Base-by-base conservation (phyloP, 2,888 invertebrate genomes). In the Caenorhabditis becei region DNA sequence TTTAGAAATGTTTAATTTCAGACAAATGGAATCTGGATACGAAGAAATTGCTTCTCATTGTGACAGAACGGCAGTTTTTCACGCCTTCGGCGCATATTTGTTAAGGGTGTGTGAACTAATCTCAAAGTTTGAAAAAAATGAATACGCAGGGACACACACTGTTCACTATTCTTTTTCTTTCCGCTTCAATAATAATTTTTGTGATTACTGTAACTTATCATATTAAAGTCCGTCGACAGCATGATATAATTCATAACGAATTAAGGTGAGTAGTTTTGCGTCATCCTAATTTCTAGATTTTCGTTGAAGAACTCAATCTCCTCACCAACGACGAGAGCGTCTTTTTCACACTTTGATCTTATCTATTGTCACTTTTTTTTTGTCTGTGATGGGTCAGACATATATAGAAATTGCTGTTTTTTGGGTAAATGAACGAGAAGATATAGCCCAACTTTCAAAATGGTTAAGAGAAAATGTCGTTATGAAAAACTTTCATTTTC, bases 321-420 rank as follows among this genome's bases (percentile, higher is more conserved):
- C 89, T n/a, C 86, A 89, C 63, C 83, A 83, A 35, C 80, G 90
- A 54, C 81, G 90, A 8, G 90, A 90, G 67, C 84, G 88, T n/a
- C 79, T 90, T 20, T 90, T 90, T 79, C 88, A 90, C 72, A 90
- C 90, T 0, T 72, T 90, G 41, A 86, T 90, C 14, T 75, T 90
- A 18, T 90, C 89, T 0, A 85, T 90, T 41, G 83, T 85, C 49
- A 89, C 84, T 0, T 86, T 86, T 66, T 89, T 89, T 78, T 58
- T 89, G 2, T 89, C 89, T 8, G 88, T 89, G 14, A 35, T 87
- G 58, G 88, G 89, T 7, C 90, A 90, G 63, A 89, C 88, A 0
- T 90, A 88, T 80, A 88, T 90, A 41, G 90, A 90, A 75, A 88
- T 90, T 23, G 90, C 89, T 8, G 90, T 90, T 5, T 88, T 90